Base-by-base conservation (phyloP, 2,888 invertebrate species). In the Pollenia angustigena region DNA sequence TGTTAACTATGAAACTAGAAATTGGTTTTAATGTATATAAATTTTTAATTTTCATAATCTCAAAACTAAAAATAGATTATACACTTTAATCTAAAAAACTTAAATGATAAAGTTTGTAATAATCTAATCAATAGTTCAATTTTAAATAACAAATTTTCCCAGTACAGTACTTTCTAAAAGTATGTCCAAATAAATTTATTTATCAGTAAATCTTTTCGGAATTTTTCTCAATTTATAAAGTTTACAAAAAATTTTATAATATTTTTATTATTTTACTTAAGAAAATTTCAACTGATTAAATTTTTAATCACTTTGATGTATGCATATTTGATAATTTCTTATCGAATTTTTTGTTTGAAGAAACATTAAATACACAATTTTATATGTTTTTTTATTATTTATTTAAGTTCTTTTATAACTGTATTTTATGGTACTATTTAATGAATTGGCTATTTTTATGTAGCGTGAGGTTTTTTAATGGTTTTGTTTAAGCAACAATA, bases 51-150 rank as follows among this genome's bases (percentile, higher is more conserved):
- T 74, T 48, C n/a, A 10, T 48, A 40, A 50, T 62, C 16, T 52
- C 10, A 23, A 7, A 11, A 58, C 32, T 32, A 58, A 10, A 52
- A 42, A 16, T 32, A 6, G 64, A 16, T 54, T 54, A 44, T 52
- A 32, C n/a, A 44, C n/a, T 76, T 12, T 54, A 64, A 64, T 42
- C 64, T 42, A 18, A 14, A 7, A 58, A 58, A 72, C 0, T 1
- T 0, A 32, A 48, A 3, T 23, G 66, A 66, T 66, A 64, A 32
- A 76, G n/a, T 44, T 52, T 52, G 18, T 11, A 76, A 23, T 64
- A 66, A 64, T 66, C 76, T 76, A 52, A 76, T 76, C 76, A 52
- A 23, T 8, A 44, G 16, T 50, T 50, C 14, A 56, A n/a, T 42
- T 40, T 42, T 14, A 50, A 7, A 40, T 62, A 16, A 12, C 9